Percentiles rank a stretch among this genome's conserved stretches.
These are phyloP conservation scores for Eupithecia centaureata DNA, from an alignment of 2,888 invertebrate species.

Conservation along the genomic window DNA sequence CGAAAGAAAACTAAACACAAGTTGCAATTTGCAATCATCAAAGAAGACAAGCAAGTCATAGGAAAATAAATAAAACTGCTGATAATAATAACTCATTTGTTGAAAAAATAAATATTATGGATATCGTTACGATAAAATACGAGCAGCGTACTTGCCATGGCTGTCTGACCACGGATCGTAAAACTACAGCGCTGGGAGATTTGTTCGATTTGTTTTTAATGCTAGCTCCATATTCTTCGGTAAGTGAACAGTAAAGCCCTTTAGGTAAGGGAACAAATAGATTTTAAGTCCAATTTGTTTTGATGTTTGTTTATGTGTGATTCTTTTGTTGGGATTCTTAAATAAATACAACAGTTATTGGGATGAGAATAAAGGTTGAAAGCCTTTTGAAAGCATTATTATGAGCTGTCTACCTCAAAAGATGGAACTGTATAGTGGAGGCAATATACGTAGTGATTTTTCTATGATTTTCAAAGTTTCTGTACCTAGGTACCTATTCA, in stretches of 20 bases:
- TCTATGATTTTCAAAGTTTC: background rate
- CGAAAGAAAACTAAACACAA: background rate
- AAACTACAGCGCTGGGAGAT: conserved; percentile 23
- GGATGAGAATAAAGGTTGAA: too few relatives aligned
- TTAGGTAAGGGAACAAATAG: too few relatives aligned
- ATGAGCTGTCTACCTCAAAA: too few relatives aligned
- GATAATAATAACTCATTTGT: background rate
- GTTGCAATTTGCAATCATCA: too few relatives aligned
- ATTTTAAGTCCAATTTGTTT: too few relatives aligned
- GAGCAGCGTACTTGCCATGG: conserved; percentile 36
- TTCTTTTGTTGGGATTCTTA: too few relatives aligned
- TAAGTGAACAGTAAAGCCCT: too few relatives aligned
- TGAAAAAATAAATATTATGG: conserved; percentile 7
- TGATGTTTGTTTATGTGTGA: too few relatives aligned
- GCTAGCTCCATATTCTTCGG: background rate
- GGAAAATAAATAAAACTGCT: background rate
- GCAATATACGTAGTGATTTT: background rate
- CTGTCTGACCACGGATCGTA: conserved; percentile 37
- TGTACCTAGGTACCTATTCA: background rate
- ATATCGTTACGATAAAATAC: conserved; percentile 33
- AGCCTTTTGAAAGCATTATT: too few relatives aligned
- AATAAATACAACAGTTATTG: too few relatives aligned
- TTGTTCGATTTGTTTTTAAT: conserved; percentile 8
- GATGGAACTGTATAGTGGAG: too few relatives aligned
- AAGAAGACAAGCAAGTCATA: too few relatives aligned